Evolutionary conservation across 2,888 invertebrate genomes (phyloP).

Genomic region (Andrena praecox): DNA sequence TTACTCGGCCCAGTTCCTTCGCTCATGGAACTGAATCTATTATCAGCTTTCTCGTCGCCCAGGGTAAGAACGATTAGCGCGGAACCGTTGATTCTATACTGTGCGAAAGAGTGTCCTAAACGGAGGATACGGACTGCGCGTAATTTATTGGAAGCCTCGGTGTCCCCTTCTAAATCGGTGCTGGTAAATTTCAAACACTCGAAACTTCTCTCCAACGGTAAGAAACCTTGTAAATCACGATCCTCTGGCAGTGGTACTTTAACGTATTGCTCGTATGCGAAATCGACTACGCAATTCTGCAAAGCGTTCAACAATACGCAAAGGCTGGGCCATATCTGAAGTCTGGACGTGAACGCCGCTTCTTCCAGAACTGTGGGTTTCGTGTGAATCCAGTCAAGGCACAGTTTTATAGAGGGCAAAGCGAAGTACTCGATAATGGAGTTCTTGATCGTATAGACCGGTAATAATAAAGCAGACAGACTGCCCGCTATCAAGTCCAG

Average conservation of each 20-base stretch:
- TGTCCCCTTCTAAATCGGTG: conserved; percentile 83
- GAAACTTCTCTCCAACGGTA: conserved; percentile 89
- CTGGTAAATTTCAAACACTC: conserved; percentile 86
- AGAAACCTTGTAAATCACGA: conserved; percentile 92
- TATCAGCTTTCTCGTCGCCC: conserved; percentile 76
- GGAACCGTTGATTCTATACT: conserved; percentile 83
- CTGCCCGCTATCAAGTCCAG: conserved; percentile 89
- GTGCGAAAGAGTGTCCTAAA: conserved; percentile 86
- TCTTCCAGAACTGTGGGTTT: conserved; percentile 86
- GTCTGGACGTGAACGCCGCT: conserved; percentile 86
- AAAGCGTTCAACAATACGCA: conserved; percentile 91
- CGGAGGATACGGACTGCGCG: conserved; percentile 86
- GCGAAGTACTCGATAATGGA: conserved; percentile 89
- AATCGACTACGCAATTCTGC: conserved; percentile 85
- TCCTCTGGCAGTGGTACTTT: conserved; percentile 92
- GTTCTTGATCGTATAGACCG: conserved; percentile 90
- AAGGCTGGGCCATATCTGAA: conserved; percentile 92
- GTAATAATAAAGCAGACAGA: conserved; percentile 89
- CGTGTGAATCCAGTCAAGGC: conserved; percentile 90
- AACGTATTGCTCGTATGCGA: conserved; percentile 86
- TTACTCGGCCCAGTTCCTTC: conserved; percentile 85
- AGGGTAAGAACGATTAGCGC: conserved; percentile 79
- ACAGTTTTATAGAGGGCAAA: conserved; percentile 91
- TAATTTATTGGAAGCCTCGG: conserved; percentile 84
- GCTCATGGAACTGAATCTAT: conserved; percentile 83